A percentile compares a stretch with the other conserved stretches of the same genome.
Evolutionary conservation across 2,113 vertebrate genomes (phyloP).

Genomic region (Pelecanoides urinatrix): DNA sequence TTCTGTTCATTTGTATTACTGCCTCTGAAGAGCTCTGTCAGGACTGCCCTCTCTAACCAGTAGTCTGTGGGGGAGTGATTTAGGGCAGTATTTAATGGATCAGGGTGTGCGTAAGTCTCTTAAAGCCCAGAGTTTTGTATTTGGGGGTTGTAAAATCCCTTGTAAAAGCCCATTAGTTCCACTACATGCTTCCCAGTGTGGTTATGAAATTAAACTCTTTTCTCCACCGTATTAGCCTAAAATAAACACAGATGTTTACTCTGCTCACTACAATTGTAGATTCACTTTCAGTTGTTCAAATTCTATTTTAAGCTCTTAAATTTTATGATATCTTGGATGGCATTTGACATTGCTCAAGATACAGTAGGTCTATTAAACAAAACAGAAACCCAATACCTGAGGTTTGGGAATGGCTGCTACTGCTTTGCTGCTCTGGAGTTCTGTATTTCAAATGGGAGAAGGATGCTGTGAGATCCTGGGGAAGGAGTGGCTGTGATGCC

Average conservation of each 20-base stretch:
- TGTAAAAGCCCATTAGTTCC: constrained; percentile 53
- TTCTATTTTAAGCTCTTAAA: not conserved
- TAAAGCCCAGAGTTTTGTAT: constrained; percentile 53
- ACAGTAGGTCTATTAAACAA: not conserved
- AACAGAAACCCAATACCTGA: not conserved
- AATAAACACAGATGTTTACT: constrained; percentile 37
- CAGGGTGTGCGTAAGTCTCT: not conserved
- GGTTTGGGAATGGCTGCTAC: not conserved
- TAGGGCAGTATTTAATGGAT: constrained; percentile 29
- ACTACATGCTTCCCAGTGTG: constrained; percentile 21
- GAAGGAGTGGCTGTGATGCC: not conserved
- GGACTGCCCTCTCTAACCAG: not conserved
- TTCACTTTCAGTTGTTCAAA: not conserved
- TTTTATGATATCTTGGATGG: not conserved
- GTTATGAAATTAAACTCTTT: constrained; percentile 60
- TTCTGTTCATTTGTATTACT: not conserved
- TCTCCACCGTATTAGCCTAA: constrained; percentile 28
- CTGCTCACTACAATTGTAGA: not conserved
- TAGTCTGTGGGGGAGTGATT: not conserved
- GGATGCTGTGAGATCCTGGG: not conserved
- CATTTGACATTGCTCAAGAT: not conserved
- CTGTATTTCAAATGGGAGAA: not conserved
- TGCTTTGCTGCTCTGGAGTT: not conserved
- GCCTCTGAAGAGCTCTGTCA: not conserved
- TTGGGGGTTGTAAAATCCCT: constrained; percentile 54